phyloP scores from a whole-genome alignment of 64 coral and sea anemone genomes.

The Catalaphyllia jardinei region DNA sequence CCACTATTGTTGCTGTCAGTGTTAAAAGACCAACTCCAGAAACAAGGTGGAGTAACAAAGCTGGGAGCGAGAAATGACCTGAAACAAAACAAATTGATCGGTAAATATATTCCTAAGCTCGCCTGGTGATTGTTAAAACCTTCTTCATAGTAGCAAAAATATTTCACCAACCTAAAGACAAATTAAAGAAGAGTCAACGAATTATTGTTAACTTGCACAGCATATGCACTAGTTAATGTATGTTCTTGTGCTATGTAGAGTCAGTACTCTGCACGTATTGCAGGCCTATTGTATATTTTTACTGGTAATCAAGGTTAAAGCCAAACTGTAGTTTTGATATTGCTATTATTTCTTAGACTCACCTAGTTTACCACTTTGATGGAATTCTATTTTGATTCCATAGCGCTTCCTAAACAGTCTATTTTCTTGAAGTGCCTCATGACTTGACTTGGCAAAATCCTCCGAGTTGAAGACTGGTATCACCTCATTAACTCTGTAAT shows the following conservation, averaged over 20 bases:
- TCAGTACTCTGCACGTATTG: too few species aligned
- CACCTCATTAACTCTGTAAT: conserved; percentile 86
- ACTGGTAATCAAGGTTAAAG: not conserved
- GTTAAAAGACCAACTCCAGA: conserved; percentile 91
- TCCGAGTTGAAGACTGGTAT: conserved; percentile 50
- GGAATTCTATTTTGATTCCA: conserved; percentile 96
- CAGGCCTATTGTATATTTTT: not conserved
- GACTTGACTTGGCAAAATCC: conserved; percentile 19
- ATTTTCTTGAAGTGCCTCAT: conserved; percentile 7
- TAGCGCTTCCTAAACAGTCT: conserved; percentile 86
- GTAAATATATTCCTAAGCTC: not conserved
- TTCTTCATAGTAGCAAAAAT: not conserved
- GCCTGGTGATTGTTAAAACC: not conserved
- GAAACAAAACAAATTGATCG: not conserved
- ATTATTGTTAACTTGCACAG: too few species aligned
- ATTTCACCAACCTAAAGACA: too few species aligned
- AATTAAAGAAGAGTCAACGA: too few species aligned
- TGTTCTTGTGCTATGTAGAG: too few species aligned
- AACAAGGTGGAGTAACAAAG: conserved; percentile 69
- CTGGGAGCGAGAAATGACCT: conserved; percentile 87
- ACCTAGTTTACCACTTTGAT: conserved; percentile 91
- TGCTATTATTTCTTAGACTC: not conserved
- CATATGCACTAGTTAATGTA: too few species aligned
- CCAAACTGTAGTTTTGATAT: not conserved
- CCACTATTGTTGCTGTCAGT: conserved; percentile 92